Conservation (phyloP, 2,113 vertebrate species). For the Anhinga rufa region DNA sequence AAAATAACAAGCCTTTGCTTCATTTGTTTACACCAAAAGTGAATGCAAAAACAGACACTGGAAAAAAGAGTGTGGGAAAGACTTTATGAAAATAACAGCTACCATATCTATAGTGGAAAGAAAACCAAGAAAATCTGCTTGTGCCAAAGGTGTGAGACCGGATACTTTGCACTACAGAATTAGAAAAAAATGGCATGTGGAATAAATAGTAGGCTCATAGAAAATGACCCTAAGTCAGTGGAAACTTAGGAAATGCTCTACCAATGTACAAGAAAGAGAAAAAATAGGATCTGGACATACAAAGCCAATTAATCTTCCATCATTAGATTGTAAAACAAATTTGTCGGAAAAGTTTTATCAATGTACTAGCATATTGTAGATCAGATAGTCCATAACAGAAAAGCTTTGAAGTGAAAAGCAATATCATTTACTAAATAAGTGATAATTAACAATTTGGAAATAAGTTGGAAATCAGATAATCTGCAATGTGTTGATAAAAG, state of each 20-base stretch:
- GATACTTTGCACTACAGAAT: background rate
- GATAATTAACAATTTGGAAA: background rate
- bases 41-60: background rate
- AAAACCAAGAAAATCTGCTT: background rate
- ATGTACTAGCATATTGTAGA: background rate
- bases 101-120: background rate
- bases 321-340: background rate
- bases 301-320: background rate
- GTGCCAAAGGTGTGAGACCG: background rate
- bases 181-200: background rate
- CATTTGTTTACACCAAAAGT: background rate
- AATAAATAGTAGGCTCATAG: background rate
- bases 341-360: background rate
- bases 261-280: background rate
- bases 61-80: background rate
- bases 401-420: background rate
- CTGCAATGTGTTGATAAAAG: background rate
- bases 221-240: background rate
- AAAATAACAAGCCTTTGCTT: background rate
- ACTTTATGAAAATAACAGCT: background rate
- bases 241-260: background rate
- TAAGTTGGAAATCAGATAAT: background rate
- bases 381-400: background rate
- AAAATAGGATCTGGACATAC: background rate
- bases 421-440: background rate